Base-by-base conservation (phyloP, 2,113 vertebrate species). In the Promerops cafer region DNA sequence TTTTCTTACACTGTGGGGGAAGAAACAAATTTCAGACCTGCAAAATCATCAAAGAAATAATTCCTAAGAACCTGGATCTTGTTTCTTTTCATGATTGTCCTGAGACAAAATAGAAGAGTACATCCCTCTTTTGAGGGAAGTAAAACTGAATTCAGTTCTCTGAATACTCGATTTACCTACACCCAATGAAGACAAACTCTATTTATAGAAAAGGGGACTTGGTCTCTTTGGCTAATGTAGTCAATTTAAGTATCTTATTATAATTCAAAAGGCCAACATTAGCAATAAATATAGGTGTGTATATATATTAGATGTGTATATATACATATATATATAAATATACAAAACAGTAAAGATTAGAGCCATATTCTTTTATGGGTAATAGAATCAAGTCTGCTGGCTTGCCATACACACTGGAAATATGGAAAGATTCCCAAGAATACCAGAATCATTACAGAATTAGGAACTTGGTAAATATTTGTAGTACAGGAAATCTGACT, bases 141-240 rank as follows among this genome's bases (percentile, higher is more conserved):
- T 16, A 72, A 89, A 81, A 61, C 3, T 42, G 20, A 65, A 74
- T 76, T 53, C 27, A 86, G 3, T 35, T 20, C 28, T 59, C n/a
- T 47, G 27, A 86, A 66, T 65, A 54, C 4, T 10, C 13, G 20
- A 53, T 83, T 90, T 47, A 35, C 5, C 7, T 22, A 16, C 4
- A 11, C 9, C 8, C 5, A 56, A 0, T 23, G 9, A 85, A 84
- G 8, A 40, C 1, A 78, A 93, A 44, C 0, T 2, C 12, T 15
- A 33, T n/a, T 49, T 72, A 52, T 2, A 37, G 20, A 60, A 68
- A 19, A 40, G 23, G 1, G 1, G 6, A 35, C 8, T 71, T 53
- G 17, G 3, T 50, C 30, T 72, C 42, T 81, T 71, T 77, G 54
- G 28, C 8, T 72, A 61, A 53, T 22, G 1, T 53, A 53, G 26